phyloP scores from a whole-genome alignment of 2,113 vertebrate genomes.

The Atlantisia rogersi region DNA sequence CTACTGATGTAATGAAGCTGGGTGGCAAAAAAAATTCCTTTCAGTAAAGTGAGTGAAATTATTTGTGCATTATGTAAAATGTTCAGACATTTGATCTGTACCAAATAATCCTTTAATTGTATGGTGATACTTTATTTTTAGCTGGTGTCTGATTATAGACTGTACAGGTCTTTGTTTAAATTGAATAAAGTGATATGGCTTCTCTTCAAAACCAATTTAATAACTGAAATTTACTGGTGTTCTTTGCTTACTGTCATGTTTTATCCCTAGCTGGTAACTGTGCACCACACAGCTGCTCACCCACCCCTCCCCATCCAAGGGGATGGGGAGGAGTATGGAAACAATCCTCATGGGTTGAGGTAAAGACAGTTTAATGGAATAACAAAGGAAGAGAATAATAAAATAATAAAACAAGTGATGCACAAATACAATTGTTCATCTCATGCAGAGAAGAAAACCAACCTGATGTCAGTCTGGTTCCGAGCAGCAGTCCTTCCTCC shows the following conservation, averaged over 20 bases:
- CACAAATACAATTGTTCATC: no score
- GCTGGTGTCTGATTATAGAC: not conserved
- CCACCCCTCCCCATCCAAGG: no score
- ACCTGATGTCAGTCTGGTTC: no score
- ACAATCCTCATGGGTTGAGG: no score
- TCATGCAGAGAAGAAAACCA: no score
- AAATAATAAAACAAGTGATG: no score
- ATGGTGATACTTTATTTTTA: not conserved
- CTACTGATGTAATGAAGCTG: not conserved
- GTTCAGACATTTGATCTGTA: not conserved
- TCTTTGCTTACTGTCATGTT: not conserved
- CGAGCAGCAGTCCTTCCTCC: no score
- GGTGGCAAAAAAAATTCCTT: not conserved
- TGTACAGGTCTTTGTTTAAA: not conserved
- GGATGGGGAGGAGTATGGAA: no score
- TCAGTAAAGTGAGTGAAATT: slow-evolving; percentile 4
- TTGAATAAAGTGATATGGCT: not conserved
- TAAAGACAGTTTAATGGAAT: no score
- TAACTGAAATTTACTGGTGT: not conserved
- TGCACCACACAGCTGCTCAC: no score
- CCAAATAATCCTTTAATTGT: not conserved
- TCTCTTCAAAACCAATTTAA: not conserved
- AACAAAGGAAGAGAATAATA: no score
- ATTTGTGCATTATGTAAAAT: not conserved
- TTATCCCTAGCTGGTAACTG: no score